Conservation (phyloP, 30 jellyfish, hydroid and myxozoan genomes). For the Nemopilema nomurai region DNA sequence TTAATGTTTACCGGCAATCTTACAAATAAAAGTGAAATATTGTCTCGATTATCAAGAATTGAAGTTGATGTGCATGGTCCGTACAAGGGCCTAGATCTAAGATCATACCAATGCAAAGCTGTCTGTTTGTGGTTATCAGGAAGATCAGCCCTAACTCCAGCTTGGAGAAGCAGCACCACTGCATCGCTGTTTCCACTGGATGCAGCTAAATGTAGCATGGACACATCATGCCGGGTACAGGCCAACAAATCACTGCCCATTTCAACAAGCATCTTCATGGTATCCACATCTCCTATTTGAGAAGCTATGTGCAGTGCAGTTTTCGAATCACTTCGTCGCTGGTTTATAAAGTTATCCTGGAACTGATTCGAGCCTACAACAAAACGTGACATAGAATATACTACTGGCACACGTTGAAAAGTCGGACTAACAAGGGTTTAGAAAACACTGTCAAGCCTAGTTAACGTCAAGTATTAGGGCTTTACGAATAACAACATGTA, state of each 20-base stretch:
- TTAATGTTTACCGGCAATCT: too few relatives aligned
- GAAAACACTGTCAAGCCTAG: too few relatives aligned
- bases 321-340: slow-evolving; percentile 9
- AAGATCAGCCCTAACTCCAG: neutral
- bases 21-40: too few relatives aligned
- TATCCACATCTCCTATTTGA: slow-evolving; percentile 1
- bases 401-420: too few relatives aligned
- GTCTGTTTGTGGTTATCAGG: slow-evolving; percentile 9
- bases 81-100: too few relatives aligned
- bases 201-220: slow-evolving; percentile 40
- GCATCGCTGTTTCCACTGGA: slow-evolving; percentile 7
- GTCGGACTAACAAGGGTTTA: too few relatives aligned
- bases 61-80: too few relatives aligned
- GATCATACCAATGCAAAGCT: slow-evolving; percentile 30
- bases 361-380: neutral
- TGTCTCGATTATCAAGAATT: too few relatives aligned
- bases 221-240: neutral
- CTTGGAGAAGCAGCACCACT: slow-evolving; percentile 1
- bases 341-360: neutral
- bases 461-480: too few relatives aligned
- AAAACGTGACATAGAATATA: neutral
- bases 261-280: neutral
- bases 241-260: slow-evolving; percentile 31
- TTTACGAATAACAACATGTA: too few relatives aligned
- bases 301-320: slow-evolving; percentile 47